Conservation (phyloP, 2,888 invertebrate species). For the Graphium colonna region DNA sequence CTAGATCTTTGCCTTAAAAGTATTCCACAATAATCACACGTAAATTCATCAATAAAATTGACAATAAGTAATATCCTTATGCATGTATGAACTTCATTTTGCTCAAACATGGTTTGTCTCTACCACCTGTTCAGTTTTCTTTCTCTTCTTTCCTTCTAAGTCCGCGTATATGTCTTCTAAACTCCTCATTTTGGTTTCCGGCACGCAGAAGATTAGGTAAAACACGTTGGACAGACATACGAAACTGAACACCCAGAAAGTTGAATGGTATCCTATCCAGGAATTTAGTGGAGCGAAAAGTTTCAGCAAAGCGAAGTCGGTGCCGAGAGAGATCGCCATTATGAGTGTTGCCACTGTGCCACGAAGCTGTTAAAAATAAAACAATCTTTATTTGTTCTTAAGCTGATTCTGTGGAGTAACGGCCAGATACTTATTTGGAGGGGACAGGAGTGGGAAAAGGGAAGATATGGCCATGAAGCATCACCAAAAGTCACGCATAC, state of each 20-base stretch:
- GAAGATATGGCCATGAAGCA: too few relatives aligned
- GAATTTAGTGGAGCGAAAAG: conserved; percentile 85
- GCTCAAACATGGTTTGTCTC: conserved; percentile 48
- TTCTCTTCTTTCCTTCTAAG: conserved; percentile 78
- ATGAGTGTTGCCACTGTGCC: conserved; percentile 70
- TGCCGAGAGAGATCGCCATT: conserved; percentile 85
- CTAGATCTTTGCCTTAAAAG: neutral
- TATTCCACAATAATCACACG: conserved; percentile 4
- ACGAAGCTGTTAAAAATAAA: conserved; percentile 49
- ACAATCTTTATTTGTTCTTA: neutral
- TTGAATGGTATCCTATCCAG: conserved; percentile 84
- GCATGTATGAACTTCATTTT: neutral
- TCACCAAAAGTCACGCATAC: too few relatives aligned
- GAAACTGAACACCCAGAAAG: conserved; percentile 91
- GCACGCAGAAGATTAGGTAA: conserved; percentile 91
- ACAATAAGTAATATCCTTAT: conserved; percentile 9
- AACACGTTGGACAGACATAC: conserved; percentile 87
- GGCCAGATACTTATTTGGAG: too few relatives aligned
- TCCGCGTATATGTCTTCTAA: conserved; percentile 94
- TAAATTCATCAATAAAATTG: conserved; percentile 5
- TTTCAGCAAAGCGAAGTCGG: conserved; percentile 92
- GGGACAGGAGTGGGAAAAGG: too few relatives aligned
- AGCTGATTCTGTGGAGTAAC: too few relatives aligned
- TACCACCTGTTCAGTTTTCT: conserved; percentile 36
- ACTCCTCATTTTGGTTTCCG: conserved; percentile 94